Base-by-base conservation (phyloP, 2,797 vertebrate species). In the Rhynchonycteris naso region DNA sequence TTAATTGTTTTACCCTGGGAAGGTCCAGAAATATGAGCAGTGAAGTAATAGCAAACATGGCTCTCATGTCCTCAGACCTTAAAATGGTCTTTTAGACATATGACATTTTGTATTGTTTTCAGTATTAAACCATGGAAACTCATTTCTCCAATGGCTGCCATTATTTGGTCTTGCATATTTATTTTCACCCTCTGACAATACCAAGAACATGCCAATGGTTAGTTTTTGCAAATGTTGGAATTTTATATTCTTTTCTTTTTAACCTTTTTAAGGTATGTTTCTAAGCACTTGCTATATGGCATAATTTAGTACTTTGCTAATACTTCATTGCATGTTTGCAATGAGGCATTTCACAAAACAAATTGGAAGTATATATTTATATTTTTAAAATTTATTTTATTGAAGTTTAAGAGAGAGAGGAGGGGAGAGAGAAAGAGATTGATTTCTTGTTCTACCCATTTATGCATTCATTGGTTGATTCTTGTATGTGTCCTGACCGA, bases 321-420 rank as follows among this genome's bases (percentile, higher is more conserved):
- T 66, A 50, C 35, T 68, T 86, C 30, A 78, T 35, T 88, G 33
- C 19, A 5, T 50, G 68, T 87, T 59, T 95, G n/a, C 33, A 63
- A 24, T 47, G 61, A 81, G 28, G 28, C 52, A 80, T 87, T 94
- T 96, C 65, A 58, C 18, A 89, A 83, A 91, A 63, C 94, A 69
- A 76, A 50, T 63, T 38, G 21, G 33, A 88, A 80, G 19, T 47
- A 3, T 13, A 2, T 26, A 21, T 52, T 61, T 66, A 90, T 82
- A 61, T 43, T 43, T 43, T 43, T 4, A 43, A 43, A 43, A 43
- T 43, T 43, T 43, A 43, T 43, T 43, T 43, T 43, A 43, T 43
- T 43, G 43, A 43, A 43, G 43, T 43, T 43, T 43, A 6, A 43
- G 43, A 43, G 43, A 43, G 5, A 43, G 43, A 43, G 43, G 43